A percentile compares a stretch with the other conserved stretches of the same genome.
Conservation (phyloP, 2,113 vertebrate species). For the Hemibagrus wyckioides region DNA sequence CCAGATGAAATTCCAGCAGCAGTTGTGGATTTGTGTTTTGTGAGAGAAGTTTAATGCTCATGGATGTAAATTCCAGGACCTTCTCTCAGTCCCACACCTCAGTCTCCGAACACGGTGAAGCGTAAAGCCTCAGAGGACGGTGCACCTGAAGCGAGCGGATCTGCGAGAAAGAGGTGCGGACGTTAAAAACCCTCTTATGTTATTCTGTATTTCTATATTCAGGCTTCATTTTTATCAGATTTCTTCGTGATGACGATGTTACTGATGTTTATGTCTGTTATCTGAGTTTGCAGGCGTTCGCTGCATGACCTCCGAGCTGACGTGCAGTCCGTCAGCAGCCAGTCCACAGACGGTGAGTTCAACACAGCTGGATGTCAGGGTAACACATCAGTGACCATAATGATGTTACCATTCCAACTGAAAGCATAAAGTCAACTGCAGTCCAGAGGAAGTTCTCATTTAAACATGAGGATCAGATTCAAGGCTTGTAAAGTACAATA, state of each 20-base stretch:
- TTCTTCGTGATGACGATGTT: background rate
- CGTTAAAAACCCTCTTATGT: too few species aligned
- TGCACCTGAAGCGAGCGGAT: conserved; percentile 48
- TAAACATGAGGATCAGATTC: background rate
- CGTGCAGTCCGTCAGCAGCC: conserved; percentile 6
- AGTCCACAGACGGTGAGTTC: conserved; percentile 45
- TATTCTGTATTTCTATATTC: background rate
- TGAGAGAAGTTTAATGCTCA: background rate
- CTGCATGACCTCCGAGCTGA: conserved; percentile 59
- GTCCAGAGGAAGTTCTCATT: too few species aligned
- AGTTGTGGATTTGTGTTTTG: background rate
- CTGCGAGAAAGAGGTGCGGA: conserved; percentile 57
- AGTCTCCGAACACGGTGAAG: conserved; percentile 50
- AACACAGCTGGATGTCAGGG: background rate
- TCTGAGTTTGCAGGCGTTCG: conserved; percentile 52
- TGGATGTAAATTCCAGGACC: background rate
- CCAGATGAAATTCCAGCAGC: background rate
- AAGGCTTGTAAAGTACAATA: background rate
- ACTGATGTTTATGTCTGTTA: background rate
- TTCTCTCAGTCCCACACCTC: conserved; percentile 33
- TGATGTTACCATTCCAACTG: too few species aligned
- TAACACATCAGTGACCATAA: too few species aligned
- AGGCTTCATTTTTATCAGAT: background rate
- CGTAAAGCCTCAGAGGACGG: conserved; percentile 55
- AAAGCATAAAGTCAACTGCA: background rate